phyloP scores from a whole-genome alignment of 1,140 invertebrate species.

The Nixonia krombeini region DNA sequence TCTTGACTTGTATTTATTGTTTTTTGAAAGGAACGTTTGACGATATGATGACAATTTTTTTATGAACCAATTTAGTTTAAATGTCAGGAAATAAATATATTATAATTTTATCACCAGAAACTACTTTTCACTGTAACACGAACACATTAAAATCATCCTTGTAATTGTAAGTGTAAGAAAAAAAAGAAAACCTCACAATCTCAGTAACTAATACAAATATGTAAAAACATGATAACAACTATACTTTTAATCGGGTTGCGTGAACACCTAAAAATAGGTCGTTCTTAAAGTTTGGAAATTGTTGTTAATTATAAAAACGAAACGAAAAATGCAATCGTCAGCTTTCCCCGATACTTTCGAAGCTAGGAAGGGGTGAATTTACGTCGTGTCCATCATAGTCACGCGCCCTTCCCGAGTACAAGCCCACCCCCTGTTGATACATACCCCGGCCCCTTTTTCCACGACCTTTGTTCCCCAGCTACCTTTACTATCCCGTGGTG shows the following conservation, averaged over 20 bases:
- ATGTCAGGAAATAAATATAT: no score
- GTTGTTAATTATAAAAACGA: slow-evolving; percentile 25
- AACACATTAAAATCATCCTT: no score
- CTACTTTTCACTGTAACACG: no score
- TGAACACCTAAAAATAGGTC: neutral
- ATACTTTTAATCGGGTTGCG: slow-evolving; percentile 2
- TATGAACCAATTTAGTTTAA: no score
- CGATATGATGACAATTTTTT: no score
- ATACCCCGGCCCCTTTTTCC: slow-evolving; percentile 15
- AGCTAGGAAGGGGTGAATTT: slow-evolving; percentile 23
- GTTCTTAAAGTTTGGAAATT: slow-evolving; percentile 6
- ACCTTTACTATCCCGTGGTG: slow-evolving; percentile 34
- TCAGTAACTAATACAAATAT: no score
- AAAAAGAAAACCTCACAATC: no score
- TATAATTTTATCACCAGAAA: no score
- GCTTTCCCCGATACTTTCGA: slow-evolving; percentile 14
- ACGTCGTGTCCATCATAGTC: slow-evolving; percentile 17
- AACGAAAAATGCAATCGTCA: slow-evolving; percentile 3
- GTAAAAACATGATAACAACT: no score
- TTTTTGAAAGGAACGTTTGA: no score
- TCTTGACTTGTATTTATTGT: no score
- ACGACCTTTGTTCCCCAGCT: slow-evolving; percentile 29
- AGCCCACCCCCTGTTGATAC: slow-evolving; percentile 25
- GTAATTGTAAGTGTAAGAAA: no score
- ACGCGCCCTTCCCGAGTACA: slow-evolving; percentile 23